These are phyloP conservation scores for Parauchenoglanis punctatus DNA, from an alignment of 2,797 vertebrate species.

Conservation along the genomic window DNA sequence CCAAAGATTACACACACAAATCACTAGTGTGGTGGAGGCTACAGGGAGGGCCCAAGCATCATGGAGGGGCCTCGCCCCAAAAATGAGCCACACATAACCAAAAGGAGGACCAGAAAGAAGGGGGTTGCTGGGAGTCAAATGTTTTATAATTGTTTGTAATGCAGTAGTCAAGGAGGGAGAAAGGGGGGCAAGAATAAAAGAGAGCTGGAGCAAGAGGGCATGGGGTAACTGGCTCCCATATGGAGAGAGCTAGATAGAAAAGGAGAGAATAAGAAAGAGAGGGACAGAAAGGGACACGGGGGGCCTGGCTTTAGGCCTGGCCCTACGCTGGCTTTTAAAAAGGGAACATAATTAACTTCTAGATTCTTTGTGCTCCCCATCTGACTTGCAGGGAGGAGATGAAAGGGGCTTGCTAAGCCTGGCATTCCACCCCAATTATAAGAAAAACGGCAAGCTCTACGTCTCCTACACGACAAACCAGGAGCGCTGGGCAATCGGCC, in stretches of 20 bases:
- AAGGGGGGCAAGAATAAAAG: constrained; percentile 64
- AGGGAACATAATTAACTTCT: constrained; percentile 96
- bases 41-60: constrained; percentile 77
- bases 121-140: constrained; percentile 84
- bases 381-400: constrained; percentile 99
- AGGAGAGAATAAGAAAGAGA: constrained; percentile 59
- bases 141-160: constrained; percentile 92
- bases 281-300: constrained; percentile 74
- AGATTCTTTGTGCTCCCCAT: constrained; percentile 96
- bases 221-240: constrained; percentile 59
- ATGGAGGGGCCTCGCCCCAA: constrained; percentile 80
- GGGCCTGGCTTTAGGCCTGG: constrained; percentile 75
- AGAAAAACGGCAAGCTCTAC: constrained; percentile 99
- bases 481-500: constrained; percentile 97
- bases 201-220: constrained; percentile 57
- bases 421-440: constrained; percentile 99
- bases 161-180: constrained; percentile 80
- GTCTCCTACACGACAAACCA: constrained; percentile 99
- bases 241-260: constrained; percentile 65
- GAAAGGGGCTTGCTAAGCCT: constrained; percentile 99
- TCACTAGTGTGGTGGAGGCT: constrained; percentile 88
- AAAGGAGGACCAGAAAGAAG: constrained; percentile 65
- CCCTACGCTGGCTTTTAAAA: constrained; percentile 68
- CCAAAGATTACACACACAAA: constrained; percentile 94
- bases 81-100: constrained; percentile 84